phyloP scores from a whole-genome alignment of 2,888 invertebrate genomes.

The Myathropa florea region DNA sequence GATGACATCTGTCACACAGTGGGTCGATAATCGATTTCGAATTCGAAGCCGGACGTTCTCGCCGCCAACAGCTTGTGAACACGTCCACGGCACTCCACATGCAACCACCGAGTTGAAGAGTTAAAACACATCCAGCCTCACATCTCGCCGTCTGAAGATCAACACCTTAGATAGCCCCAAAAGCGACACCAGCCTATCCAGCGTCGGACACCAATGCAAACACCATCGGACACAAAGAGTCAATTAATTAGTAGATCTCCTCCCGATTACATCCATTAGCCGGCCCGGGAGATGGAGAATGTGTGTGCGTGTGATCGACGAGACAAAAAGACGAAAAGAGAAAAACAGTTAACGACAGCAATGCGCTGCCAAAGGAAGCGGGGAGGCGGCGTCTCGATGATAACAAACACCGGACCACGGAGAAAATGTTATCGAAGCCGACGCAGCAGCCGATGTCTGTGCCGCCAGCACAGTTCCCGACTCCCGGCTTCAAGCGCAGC shows the following conservation, averaged over 20 bases:
- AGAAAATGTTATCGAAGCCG: constrained; percentile 40
- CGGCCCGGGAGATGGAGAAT: constrained; percentile 6
- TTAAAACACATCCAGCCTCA: neutral
- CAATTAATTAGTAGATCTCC: constrained; percentile 81
- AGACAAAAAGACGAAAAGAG: constrained; percentile 1
- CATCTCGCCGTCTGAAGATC: constrained; percentile 57
- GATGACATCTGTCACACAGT: neutral
- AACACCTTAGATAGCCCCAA: constrained; percentile 57
- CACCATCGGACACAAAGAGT: constrained; percentile 78
- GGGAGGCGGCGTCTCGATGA: constrained; percentile 3
- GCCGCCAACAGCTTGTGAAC: neutral
- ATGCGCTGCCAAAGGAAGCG: constrained; percentile 39
- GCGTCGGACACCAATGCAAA: constrained; percentile 67
- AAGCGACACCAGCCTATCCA: constrained; percentile 53
- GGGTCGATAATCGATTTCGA: neutral
- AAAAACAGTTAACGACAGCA: constrained; percentile 3
- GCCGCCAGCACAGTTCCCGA: constrained; percentile 28
- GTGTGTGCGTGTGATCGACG: constrained; percentile 14
- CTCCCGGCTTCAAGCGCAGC: constrained; percentile 58
- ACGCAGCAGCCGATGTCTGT: constrained; percentile 45
- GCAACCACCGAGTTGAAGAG: neutral
- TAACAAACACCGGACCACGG: constrained; percentile 30
- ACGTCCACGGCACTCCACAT: neutral
- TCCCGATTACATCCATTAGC: constrained; percentile 76
- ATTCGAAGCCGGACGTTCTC: neutral